Conservation (phyloP, 1,140 invertebrate species). For the Araneus ventricosus region DNA sequence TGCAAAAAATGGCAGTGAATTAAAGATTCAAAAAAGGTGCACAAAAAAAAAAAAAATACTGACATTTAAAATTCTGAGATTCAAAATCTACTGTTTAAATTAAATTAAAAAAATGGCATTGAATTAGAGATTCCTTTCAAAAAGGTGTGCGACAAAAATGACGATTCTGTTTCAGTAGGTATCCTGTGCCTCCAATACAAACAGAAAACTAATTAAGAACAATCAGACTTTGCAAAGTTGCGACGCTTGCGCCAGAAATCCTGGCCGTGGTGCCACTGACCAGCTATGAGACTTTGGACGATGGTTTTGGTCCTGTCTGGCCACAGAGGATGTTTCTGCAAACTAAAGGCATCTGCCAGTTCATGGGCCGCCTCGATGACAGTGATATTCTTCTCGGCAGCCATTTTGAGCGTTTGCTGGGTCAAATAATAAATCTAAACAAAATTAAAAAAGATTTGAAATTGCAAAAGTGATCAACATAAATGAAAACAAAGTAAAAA, state of each 20-base stretch:
- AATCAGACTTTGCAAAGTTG: constrained; percentile 64
- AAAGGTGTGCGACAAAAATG: neutral
- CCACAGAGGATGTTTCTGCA: constrained; percentile 63
- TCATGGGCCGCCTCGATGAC: constrained; percentile 58
- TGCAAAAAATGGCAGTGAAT: too few relatives aligned
- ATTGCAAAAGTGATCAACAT: too few relatives aligned
- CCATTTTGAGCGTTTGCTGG: constrained; percentile 32
- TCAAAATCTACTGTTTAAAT: too few relatives aligned
- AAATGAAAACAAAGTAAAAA: too few relatives aligned
- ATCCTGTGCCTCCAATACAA: neutral
- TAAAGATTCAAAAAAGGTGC: too few relatives aligned
- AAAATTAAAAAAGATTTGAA: neutral
- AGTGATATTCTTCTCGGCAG: constrained; percentile 58
- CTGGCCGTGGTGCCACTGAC: constrained; percentile 58
- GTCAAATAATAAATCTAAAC: constrained; percentile 67
- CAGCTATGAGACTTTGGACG: constrained; percentile 38
- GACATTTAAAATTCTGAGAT: too few relatives aligned
- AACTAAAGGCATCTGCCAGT: constrained; percentile 42
- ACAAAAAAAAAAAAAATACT: too few relatives aligned
- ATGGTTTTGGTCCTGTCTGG: constrained; percentile 55
- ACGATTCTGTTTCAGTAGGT: neutral
- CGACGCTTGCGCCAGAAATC: constrained; percentile 70
- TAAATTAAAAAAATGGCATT: too few relatives aligned
- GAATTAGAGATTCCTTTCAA: neutral
- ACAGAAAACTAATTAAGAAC: constrained; percentile 9